Evolutionary conservation across 1,140 invertebrate genomes (phyloP).

Genomic region (Drosophila equinoxialis): DNA sequence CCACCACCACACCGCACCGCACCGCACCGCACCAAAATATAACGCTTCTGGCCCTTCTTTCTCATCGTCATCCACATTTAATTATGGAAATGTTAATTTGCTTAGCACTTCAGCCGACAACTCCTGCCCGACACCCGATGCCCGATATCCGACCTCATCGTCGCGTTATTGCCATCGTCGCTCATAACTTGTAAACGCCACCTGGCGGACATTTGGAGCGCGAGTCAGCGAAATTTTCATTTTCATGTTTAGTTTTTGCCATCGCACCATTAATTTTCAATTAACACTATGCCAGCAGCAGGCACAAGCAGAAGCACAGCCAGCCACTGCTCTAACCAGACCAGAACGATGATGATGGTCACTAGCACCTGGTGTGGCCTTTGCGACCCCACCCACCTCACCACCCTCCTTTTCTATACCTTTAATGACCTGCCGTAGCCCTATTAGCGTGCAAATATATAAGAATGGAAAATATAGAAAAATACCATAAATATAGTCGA

Average conservation of each 20-base stretch:
- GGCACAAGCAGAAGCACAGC: slow-evolving; percentile 27
- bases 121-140: background rate
- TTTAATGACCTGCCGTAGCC: background rate
- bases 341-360: slow-evolving; percentile 24
- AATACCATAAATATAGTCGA: too few relatives aligned
- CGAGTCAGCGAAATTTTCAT: slow-evolving; percentile 60
- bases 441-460: background rate
- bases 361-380: background rate
- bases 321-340: background rate
- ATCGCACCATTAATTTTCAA: slow-evolving; percentile 80
- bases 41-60: slow-evolving; percentile 19
- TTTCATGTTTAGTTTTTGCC: slow-evolving; percentile 76
- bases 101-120: slow-evolving; percentile 65
- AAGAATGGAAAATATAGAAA: background rate
- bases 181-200: slow-evolving; percentile 33
- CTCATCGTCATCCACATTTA: slow-evolving; percentile 67
- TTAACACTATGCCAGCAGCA: slow-evolving; percentile 76
- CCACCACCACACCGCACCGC: too few relatives aligned
- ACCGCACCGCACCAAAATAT: background rate
- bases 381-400: too few relatives aligned
- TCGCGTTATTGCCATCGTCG: background rate
- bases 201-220: slow-evolving; percentile 45
- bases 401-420: background rate
- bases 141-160: background rate
- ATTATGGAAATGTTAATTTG: slow-evolving; percentile 80